Evolutionary conservation across 2,113 vertebrate species (phyloP).

Genomic region (Catagonus wagneri): DNA sequence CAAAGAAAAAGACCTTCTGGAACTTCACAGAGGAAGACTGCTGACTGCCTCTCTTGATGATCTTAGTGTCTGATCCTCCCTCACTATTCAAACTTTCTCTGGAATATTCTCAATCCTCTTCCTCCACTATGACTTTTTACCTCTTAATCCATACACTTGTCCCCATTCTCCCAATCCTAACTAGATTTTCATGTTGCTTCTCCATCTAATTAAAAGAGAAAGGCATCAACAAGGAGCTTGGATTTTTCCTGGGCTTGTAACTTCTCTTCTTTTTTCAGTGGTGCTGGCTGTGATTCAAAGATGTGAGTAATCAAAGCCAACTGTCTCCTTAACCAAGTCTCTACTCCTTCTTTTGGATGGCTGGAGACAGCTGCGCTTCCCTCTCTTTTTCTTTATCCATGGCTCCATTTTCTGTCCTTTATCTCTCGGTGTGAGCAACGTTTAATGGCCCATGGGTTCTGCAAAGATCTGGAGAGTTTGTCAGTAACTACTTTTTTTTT

Average conservation of each 20-base stretch:
- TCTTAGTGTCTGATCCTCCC: background rate
- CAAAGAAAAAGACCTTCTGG: background rate
- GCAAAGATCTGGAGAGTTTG: slow-evolving; percentile 61
- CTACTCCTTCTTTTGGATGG: background rate
- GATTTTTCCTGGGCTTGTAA: background rate
- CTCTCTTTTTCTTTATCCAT: background rate
- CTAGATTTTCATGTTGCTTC: background rate
- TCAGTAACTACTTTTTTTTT: slow-evolving; percentile 65
- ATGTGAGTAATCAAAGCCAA: background rate
- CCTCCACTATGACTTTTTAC: background rate
- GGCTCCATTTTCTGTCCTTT: background rate
- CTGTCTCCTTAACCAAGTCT: background rate
- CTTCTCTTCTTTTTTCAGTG: background rate
- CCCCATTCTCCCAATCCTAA: background rate
- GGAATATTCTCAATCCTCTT: background rate
- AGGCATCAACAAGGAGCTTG: background rate
- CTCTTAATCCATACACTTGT: background rate
- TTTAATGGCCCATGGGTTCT: slow-evolving; percentile 15
- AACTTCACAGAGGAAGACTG: background rate
- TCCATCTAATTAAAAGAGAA: background rate
- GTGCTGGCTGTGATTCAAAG: background rate
- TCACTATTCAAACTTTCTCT: background rate
- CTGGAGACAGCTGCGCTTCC: background rate
- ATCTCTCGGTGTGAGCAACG: background rate
- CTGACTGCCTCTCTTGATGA: background rate